phyloP scores from a whole-genome alignment of 2,113 vertebrate species.

The Onychostruthus taczanowskii region DNA sequence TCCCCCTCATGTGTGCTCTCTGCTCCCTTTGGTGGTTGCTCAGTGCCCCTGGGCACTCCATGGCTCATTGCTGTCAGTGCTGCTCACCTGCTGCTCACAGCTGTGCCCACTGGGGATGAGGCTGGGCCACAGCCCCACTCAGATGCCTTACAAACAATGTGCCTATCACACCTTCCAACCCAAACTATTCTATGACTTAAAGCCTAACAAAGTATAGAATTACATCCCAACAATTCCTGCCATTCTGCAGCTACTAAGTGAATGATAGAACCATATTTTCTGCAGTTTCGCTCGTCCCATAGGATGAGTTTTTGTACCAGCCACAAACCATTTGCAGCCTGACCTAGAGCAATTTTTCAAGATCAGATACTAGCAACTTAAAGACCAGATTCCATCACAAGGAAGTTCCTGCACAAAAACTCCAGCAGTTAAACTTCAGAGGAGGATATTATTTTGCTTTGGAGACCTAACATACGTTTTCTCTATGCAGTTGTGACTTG shows the following conservation, averaged over 20 bases:
- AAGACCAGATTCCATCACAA: background rate
- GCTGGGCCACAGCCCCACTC: background rate
- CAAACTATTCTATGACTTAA: background rate
- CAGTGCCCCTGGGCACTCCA: background rate
- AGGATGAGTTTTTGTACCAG: background rate
- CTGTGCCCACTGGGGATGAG: background rate
- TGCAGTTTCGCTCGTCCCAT: background rate
- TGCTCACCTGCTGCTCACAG: background rate
- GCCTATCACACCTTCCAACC: background rate
- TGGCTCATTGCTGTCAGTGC: background rate
- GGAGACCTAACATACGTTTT: background rate
- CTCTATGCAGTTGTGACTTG: background rate
- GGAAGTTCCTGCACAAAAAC: background rate
- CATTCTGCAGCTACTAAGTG: background rate
- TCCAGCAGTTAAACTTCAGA: background rate
- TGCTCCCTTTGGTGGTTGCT: background rate
- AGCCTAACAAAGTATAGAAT: background rate
- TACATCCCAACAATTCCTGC: background rate
- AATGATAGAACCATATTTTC: background rate
- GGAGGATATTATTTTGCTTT: background rate
- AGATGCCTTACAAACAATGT: too few relatives aligned
- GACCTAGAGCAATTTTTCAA: background rate
- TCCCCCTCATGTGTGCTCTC: background rate
- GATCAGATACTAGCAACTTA: background rate
- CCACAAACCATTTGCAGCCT: background rate